Conservation (phyloP, 37 sponge, comb jelly and placozoan genomes). For the Aphrocallistes beatrix region DNA sequence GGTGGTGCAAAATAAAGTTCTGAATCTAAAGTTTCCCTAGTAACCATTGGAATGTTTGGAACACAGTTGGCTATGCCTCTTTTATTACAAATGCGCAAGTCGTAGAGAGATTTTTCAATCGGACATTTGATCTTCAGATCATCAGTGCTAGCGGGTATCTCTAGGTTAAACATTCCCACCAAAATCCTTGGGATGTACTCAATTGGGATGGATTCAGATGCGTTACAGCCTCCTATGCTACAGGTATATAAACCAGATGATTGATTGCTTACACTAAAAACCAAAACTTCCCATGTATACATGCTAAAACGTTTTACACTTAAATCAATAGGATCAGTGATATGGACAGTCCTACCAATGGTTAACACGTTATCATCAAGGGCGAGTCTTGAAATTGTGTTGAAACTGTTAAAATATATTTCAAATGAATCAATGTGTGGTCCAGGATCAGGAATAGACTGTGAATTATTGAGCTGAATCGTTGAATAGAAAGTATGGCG, state of each 20-base stretch:
- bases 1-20: not conserved
- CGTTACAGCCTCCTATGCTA: not conserved
- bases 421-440: not conserved
- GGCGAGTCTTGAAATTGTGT: not conserved
- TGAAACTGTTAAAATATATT: not conserved
- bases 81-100: not conserved
- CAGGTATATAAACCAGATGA: not conserved
- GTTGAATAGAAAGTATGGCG: not conserved
- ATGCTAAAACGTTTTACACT: not conserved
- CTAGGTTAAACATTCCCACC: not conserved
- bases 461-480: not conserved
- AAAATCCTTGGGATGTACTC: not conserved
- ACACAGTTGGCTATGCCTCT: not conserved
- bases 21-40: not conserved
- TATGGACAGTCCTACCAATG: not conserved
- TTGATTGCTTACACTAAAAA: not conserved
- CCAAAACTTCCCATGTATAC: not conserved
- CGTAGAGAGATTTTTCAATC: not conserved
- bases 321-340: not conserved
- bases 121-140: not conserved
- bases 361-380: not conserved
- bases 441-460: not conserved
- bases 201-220: not conserved
- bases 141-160: not conserved
- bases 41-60: not conserved